A percentile compares a stretch with the other conserved stretches of the same genome.
These are phyloP conservation scores for Misgurnus mizolepis DNA, from an alignment of 2,113 vertebrate genomes.

Conservation along the genomic window DNA sequence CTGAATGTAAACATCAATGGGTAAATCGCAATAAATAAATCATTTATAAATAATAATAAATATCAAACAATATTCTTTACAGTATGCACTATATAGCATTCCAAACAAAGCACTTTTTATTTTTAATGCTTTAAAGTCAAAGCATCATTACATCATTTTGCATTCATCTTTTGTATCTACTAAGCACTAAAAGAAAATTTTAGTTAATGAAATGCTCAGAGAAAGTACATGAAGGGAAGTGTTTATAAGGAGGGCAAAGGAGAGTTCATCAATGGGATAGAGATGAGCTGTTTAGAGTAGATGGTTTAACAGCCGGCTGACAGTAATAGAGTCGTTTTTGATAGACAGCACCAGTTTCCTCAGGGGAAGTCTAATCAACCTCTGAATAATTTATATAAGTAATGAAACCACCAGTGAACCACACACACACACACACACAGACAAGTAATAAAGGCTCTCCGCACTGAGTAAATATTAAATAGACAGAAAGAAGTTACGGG, in stretches of 20 bases:
- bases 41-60: too few relatives aligned
- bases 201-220: background rate
- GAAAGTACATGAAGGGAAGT: slow-evolving; percentile 29
- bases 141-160: too few relatives aligned
- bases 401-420: slow-evolving; percentile 54
- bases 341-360: slow-evolving; percentile 43
- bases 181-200: background rate
- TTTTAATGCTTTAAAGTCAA: too few relatives aligned
- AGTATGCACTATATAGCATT: too few relatives aligned
- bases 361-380: slow-evolving; percentile 52
- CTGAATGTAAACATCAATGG: too few relatives aligned
- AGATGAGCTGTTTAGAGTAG: slow-evolving; percentile 45
- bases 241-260: background rate
- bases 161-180: background rate
- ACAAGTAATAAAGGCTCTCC: slow-evolving; percentile 17
- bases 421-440: slow-evolving; percentile 39
- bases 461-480: slow-evolving; percentile 34
- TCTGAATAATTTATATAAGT: slow-evolving; percentile 61
- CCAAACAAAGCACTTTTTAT: too few relatives aligned
- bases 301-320: slow-evolving; percentile 54
- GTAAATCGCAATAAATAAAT: too few relatives aligned
- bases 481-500: slow-evolving; percentile 23
- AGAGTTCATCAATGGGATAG: slow-evolving; percentile 33
- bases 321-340: slow-evolving; percentile 52
- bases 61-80: too few relatives aligned